Evolutionary conservation across 2,113 vertebrate species (phyloP).

Genomic region (Nicator chloris): DNA sequence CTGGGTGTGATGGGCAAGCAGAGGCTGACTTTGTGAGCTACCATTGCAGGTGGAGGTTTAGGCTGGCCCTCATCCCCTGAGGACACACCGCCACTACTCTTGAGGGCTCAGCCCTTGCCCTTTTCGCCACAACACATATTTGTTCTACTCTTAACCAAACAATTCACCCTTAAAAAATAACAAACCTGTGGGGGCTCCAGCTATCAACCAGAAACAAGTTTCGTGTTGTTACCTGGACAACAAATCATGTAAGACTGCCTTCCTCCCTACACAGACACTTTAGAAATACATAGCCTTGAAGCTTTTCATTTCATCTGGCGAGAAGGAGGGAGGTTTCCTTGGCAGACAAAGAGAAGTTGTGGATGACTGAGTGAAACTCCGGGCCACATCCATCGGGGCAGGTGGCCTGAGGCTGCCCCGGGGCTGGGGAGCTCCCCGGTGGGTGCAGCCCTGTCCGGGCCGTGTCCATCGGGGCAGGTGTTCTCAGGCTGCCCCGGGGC

Average conservation of each 20-base stretch:
- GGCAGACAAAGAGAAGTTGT: neutral
- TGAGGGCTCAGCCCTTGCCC: neutral
- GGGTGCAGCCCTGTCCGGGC: too few relatives aligned
- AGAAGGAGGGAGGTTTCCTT: neutral
- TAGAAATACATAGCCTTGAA: rapidly evolving
- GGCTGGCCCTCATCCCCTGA: too few relatives aligned
- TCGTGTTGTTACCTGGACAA: neutral
- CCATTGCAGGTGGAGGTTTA: rapidly evolving
- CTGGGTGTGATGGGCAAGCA: neutral
- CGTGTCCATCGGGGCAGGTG: too few relatives aligned
- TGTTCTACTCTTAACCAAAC: neutral
- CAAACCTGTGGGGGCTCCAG: rapidly evolving
- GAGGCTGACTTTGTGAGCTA: neutral
- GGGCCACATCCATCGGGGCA: too few relatives aligned
- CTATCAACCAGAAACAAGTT: neutral
- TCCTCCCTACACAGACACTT: neutral
- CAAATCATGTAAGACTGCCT: neutral
- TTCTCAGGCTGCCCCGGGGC: too few relatives aligned
- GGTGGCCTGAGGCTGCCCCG: rapidly evolving
- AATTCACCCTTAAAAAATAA: neutral
- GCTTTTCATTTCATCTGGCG: neutral
- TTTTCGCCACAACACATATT: neutral
- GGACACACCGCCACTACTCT: too few relatives aligned
- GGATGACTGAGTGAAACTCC: neutral
- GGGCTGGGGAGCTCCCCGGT: rapidly evolving